Base-by-base conservation (phyloP, 37 sponge, comb jelly and placozoan genomes). In the Oscarella lobularis region DNA sequence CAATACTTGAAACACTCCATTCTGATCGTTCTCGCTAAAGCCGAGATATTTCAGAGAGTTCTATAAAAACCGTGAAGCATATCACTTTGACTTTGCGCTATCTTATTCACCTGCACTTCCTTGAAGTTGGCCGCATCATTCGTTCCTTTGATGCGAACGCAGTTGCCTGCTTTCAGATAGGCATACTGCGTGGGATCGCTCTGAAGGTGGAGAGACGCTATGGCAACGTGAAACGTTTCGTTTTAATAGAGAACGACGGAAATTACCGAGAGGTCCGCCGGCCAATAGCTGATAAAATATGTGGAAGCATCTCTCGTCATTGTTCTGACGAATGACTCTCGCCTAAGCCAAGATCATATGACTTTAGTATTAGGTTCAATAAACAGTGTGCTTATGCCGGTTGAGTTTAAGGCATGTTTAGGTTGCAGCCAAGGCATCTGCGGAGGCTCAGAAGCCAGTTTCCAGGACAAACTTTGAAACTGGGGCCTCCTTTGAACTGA, bases 81-180 rank as follows among this genome's bases (percentile, higher is more conserved):
- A n/a, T n/a, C n/a, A n/a, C n/a, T n/a, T n/a, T n/a, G n/a, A n/a
- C n/a, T n/a, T n/a, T n/a, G n/a, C n/a, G n/a, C n/a, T n/a, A n/a
- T n/a, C n/a, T 48, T 20, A 68, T 76, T 40, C 39, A 89, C 90
- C 78, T 29, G 6, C 31, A 68, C 71, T 68, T 68, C 71, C 6
- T 5, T 5, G 4, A 4, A 68, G 4, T 68, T 35, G 29, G 6
- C 71, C 31, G 29, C 4, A 14, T 68, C 31, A 14, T 68, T 68
- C 4, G 33, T 68, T 29, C 71, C 71, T 35, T 68, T 68, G 31
- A 68, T 35, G 5, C 33, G 6, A 32, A 29, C 71, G 33, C 29
- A 4, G 6, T 68, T 4, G 35, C 71, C 71, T 20, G n/a, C 33
- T 32, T 68, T 68, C 71, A 68, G 71, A 14, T 68, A 68, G n/a